Conservation (phyloP, 2,888 invertebrate genomes). For the Tinea pellionella region DNA sequence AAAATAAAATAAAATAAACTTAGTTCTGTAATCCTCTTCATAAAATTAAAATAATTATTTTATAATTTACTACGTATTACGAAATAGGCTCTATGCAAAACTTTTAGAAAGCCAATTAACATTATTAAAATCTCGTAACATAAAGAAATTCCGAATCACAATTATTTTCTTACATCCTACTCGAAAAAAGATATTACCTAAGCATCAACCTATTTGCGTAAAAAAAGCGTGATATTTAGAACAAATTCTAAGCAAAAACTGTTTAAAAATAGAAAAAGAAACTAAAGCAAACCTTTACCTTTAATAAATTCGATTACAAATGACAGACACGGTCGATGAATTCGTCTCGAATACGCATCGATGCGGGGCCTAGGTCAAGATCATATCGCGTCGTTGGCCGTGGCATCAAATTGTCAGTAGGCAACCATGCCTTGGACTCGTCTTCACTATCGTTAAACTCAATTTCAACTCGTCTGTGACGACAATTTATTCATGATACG, state of each 20-base stretch:
- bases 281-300: slow-evolving; percentile 3
- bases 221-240: neutral
- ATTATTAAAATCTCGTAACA: neutral
- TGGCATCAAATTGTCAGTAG: slow-evolving; percentile 34
- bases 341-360: slow-evolving; percentile 27
- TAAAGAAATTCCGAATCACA: neutral
- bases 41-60: neutral
- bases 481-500: neutral
- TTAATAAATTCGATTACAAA: slow-evolving; percentile 4
- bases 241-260: slow-evolving; percentile 7
- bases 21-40: neutral
- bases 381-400: slow-evolving; percentile 28
- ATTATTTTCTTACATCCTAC: too few species aligned
- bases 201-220: too few species aligned
- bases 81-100: neutral
- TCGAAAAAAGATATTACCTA: too few species aligned
- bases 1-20: too few species aligned
- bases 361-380: slow-evolving; percentile 44
- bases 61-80: neutral
- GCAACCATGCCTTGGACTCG: neutral
- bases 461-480: neutral
- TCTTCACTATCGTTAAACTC: slow-evolving; percentile 7
- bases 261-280: slow-evolving; percentile 7
- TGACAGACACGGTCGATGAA: slow-evolving; percentile 14
- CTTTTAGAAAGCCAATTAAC: neutral